phyloP scores from a whole-genome alignment of 2,113 vertebrate genomes.

The Chascanopsetta lugubris region DNA sequence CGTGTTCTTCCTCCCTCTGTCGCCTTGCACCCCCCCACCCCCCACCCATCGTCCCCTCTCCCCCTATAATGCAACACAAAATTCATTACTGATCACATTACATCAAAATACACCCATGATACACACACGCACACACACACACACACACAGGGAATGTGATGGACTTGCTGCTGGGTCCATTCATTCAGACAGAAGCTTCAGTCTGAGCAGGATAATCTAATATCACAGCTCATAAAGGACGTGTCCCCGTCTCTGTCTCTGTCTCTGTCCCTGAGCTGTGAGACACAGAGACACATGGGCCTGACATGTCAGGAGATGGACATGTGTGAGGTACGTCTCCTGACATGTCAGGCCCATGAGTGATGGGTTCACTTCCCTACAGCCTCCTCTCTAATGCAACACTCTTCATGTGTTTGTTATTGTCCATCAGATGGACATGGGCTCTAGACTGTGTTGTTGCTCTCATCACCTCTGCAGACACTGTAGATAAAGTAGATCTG shows the following conservation, averaged over 20 bases:
- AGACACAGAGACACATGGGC: constrained; percentile 6
- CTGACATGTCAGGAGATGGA: constrained; percentile 12
- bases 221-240: constrained; percentile 58
- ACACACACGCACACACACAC: constrained; percentile 26
- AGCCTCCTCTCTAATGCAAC: too few species aligned
- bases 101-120: constrained; percentile 85
- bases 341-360: too few species aligned
- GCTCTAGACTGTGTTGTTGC: too few species aligned
- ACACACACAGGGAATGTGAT: constrained; percentile 53
- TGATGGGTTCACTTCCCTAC: too few species aligned
- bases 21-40: constrained; percentile 79
- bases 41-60: constrained; percentile 89
- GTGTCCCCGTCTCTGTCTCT: constrained; percentile 41
- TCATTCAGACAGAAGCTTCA: constrained; percentile 60
- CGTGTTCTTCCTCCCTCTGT: constrained; percentile 89
- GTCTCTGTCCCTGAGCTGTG: too few species aligned
- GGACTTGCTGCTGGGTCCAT: constrained; percentile 55
- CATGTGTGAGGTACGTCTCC: too few species aligned
- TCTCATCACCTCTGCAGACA: too few species aligned
- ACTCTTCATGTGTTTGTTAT: too few species aligned
- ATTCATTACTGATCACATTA: constrained; percentile 99
- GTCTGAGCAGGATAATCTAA: constrained; percentile 67
- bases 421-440: too few species aligned
- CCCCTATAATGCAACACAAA: constrained; percentile 97
- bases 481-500: too few species aligned